phyloP scores from a whole-genome alignment of 2,888 invertebrate genomes.

The Cantharis rustica region DNA sequence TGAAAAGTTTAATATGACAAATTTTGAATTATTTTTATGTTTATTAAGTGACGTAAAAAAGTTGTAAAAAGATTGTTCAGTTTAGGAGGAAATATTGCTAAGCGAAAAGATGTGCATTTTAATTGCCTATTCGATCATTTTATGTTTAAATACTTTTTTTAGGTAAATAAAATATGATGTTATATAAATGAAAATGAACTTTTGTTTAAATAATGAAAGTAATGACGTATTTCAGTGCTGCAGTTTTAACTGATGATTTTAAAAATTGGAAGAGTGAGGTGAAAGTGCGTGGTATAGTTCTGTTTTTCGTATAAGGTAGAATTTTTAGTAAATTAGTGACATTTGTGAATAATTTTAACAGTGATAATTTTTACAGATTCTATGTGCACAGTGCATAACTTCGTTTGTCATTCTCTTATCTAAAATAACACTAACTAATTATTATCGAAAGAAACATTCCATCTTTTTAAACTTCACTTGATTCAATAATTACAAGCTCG shows the following conservation, averaged over 20 bases:
- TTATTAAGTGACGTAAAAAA: slow-evolving; percentile 6
- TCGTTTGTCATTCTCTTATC: slow-evolving; percentile 16
- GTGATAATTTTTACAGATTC: slow-evolving; percentile 41
- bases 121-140: slow-evolving; percentile 47
- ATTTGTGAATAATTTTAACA: slow-evolving; percentile 54
- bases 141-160: slow-evolving; percentile 48
- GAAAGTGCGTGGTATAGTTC: slow-evolving; percentile 53
- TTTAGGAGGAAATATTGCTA: slow-evolving; percentile 47
- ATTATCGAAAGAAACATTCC: slow-evolving; percentile 36
- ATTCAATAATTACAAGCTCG: neutral
- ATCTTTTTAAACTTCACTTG: slow-evolving; percentile 17
- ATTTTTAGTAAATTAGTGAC: slow-evolving; percentile 50
- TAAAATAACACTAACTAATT: slow-evolving; percentile 24
- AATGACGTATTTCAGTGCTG: slow-evolving; percentile 30
- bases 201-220: slow-evolving; percentile 41
- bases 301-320: slow-evolving; percentile 38
- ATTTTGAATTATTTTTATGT: neutral
- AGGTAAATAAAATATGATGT: slow-evolving; percentile 49
- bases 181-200: slow-evolving; percentile 45
- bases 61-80: slow-evolving; percentile 41
- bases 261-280: slow-evolving; percentile 47
- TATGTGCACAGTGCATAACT: slow-evolving; percentile 36
- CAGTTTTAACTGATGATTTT: slow-evolving; percentile 34
- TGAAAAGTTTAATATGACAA: neutral
- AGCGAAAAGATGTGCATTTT: slow-evolving; percentile 23